Evolutionary conservation across 1,140 invertebrate species (phyloP).

Genomic region (Archivesica marissinica): DNA sequence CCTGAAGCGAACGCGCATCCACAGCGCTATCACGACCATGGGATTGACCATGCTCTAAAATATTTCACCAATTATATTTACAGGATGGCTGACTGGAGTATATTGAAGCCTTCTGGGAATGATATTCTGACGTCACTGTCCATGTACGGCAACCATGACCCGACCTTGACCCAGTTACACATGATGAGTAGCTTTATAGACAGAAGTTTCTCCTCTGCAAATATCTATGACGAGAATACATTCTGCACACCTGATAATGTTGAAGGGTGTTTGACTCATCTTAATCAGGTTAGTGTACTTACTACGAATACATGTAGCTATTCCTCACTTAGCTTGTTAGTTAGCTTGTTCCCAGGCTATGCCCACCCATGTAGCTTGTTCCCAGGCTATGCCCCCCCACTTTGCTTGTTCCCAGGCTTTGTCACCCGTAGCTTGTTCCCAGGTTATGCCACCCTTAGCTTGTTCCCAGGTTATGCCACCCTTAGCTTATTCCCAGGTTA

Average conservation of each 20-base stretch:
- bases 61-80: slow-evolving; percentile 18
- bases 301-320: no score
- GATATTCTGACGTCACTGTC: slow-evolving; percentile 34
- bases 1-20: background rate
- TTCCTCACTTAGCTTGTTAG: no score
- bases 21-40: background rate
- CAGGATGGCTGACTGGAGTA: slow-evolving; percentile 62
- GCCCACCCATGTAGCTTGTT: no score
- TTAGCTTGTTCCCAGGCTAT: no score
- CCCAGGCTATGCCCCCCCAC: no score
- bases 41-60: background rate
- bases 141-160: slow-evolving; percentile 44
- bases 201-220: slow-evolving; percentile 3
- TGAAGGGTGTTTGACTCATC: slow-evolving; percentile 66
- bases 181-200: slow-evolving; percentile 56
- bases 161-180: slow-evolving; percentile 31
- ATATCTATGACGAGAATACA: slow-evolving; percentile 56
- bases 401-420: no score
- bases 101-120: slow-evolving; percentile 16
- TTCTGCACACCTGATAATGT: slow-evolving; percentile 73
- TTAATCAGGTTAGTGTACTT: slow-evolving; percentile 69
- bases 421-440: no score
- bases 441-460: no score
- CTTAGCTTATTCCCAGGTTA: no score
- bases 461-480: no score